A percentile compares a stretch with the other conserved stretches of the same genome.
Conservation (phyloP, 2,113 vertebrate genomes). For the Petroica traversi region DNA sequence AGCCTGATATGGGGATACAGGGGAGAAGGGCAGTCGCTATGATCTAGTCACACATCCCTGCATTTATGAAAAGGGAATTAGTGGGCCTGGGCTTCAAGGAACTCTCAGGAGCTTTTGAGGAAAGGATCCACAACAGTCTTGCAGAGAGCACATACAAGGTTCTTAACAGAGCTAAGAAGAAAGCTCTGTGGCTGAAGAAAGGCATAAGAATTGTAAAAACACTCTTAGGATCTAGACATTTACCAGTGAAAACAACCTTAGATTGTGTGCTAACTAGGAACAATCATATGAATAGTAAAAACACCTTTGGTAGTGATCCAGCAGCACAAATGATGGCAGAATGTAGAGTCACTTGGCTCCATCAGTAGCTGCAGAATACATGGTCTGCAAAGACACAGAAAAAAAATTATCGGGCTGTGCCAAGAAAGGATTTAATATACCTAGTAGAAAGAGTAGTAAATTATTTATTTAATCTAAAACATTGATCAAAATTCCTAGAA, state of each 20-base stretch:
- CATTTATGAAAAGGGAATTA: background rate
- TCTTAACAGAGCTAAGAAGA: background rate
- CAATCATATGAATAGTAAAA: background rate
- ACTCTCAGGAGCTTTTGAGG: background rate
- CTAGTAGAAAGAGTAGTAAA: background rate
- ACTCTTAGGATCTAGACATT: rapidly evolving
- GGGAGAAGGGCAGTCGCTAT: background rate
- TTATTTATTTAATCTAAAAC: background rate
- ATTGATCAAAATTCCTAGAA: background rate
- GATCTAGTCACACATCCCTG: background rate
- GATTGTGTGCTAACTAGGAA: background rate
- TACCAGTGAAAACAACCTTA: background rate
- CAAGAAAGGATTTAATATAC: background rate
- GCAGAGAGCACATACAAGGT: rapidly evolving
- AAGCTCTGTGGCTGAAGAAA: background rate
- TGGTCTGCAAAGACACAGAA: background rate
- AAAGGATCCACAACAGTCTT: background rate
- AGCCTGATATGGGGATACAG: background rate
- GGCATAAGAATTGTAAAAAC: background rate
- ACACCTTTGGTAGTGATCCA: background rate
- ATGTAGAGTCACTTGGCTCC: background rate
- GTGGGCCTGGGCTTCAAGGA: background rate
- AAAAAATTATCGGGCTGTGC: background rate
- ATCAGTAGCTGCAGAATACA: background rate
- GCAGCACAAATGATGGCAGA: background rate